phyloP scores from a whole-genome alignment of 2,888 invertebrate genomes.

The Melanotus villosus region DNA sequence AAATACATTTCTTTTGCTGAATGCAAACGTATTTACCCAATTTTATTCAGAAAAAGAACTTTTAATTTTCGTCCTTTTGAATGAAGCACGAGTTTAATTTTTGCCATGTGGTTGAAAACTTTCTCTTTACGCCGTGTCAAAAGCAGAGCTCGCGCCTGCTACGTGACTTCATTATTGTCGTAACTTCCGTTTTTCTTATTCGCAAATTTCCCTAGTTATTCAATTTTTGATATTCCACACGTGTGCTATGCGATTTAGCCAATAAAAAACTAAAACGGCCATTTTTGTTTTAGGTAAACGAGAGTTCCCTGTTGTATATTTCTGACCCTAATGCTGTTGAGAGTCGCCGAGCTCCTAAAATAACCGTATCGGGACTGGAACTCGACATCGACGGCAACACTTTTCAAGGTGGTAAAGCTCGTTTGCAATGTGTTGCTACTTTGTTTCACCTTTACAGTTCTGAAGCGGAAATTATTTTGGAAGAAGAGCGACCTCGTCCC shows the following conservation, averaged over 20 bases:
- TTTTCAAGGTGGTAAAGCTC: constrained; percentile 77
- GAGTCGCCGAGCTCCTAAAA: constrained; percentile 54
- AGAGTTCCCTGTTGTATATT: constrained; percentile 54
- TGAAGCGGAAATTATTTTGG: constrained; percentile 75
- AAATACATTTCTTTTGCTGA: background rate
- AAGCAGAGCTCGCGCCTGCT: constrained; percentile 33
- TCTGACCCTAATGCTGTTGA: constrained; percentile 54
- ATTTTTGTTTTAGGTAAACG: constrained; percentile 59
- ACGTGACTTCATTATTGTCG: constrained; percentile 52
- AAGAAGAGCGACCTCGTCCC: constrained; percentile 82
- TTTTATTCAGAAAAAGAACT: constrained; percentile 1
- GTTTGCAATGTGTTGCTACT: constrained; percentile 77
- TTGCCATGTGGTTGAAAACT: constrained; percentile 34
- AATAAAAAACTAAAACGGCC: constrained; percentile 17
- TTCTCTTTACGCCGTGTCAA: constrained; percentile 34
- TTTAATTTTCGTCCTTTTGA: constrained; percentile 19
- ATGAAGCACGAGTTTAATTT: constrained; percentile 43
- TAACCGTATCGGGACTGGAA: constrained; percentile 68
- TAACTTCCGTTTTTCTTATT: constrained; percentile 40
- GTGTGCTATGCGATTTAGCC: constrained; percentile 15
- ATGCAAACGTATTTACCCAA: background rate
- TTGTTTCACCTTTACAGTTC: constrained; percentile 79
- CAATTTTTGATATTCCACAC: constrained; percentile 40
- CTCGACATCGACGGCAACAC: constrained; percentile 76
- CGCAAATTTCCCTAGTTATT: constrained; percentile 30